Evolutionary conservation across 2,113 vertebrate genomes (phyloP), one percentile per base, ranked within the genome.

Genomic region (Microtus richardsoni): DNA sequence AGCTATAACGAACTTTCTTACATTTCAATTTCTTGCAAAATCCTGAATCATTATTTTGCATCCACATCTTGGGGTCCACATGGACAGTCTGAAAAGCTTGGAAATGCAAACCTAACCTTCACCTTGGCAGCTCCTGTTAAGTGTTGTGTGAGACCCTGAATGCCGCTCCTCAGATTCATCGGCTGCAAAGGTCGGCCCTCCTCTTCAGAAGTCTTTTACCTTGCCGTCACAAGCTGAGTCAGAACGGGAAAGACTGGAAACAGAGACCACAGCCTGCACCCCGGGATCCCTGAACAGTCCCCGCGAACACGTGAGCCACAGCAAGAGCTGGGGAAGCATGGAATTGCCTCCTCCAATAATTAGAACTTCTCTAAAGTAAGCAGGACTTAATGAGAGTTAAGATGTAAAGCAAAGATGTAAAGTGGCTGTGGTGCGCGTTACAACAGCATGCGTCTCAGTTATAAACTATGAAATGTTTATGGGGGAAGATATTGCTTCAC

Each of bases 391-490:
- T n/a, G 39, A 96, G 44, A 60, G 14, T 71, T 95, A 89, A 71
- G 78, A 49, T 49, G 49, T 47, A 47, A 11, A 82, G 73, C 36
- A 71, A 88, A 92, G 44, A 41, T 88, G 70, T n/a, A 82, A 88
- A 95, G 83, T 44, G 9, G 21, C 36, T 73, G 30, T 28, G 19
- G 66, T 88, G 47, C 22, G 77, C 49, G 80, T 44, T 80, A 64
- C 12, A 92, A 70, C 62, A 80, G 54, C 24, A 85, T 86, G 74
- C 64, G 75, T 71, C 52, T 77, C 41, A 47, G 41, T 83, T 88
- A 84, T 44, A 70, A 93, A 95, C 94, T 62, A 91, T 24, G 44
- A 91, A 95, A 84, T 70, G 74, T 84, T 84, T 85, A 88, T 44
- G 62, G 62, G 64, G 60, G 11, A 14, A 91, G 88, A 88, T 89